Conservation (phyloP, 1,140 invertebrate species). For the Plectrocnemia conspersa region DNA sequence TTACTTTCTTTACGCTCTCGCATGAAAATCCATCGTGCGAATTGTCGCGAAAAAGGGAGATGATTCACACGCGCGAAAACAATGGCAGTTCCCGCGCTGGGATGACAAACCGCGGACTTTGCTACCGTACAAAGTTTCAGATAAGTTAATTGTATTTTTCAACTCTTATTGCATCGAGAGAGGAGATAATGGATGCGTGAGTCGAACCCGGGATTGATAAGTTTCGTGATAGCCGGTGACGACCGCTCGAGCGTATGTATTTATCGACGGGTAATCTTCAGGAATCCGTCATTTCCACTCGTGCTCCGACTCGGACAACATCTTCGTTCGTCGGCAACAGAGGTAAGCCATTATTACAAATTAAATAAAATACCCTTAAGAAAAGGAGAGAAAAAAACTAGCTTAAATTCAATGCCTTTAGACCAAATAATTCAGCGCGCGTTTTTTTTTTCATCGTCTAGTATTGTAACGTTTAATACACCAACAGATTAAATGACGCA, state of each 20-base stretch:
- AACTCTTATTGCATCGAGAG: not conserved
- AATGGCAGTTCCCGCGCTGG: not conserved
- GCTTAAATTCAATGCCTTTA: not conserved
- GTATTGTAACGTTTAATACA: slow-evolving; percentile 3
- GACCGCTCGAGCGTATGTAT: slow-evolving; percentile 13
- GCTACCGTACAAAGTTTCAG: slow-evolving; percentile 17
- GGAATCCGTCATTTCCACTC: slow-evolving; percentile 23
- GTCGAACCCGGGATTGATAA: slow-evolving; percentile 5
- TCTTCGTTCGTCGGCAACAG: not conserved
- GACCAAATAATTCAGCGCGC: not conserved
- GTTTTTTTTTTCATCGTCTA: not conserved
- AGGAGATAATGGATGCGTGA: not conserved
- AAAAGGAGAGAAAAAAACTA: not conserved
- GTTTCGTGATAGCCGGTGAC: slow-evolving; percentile 6
- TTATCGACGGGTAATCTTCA: slow-evolving; percentile 27
- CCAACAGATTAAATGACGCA: not conserved
- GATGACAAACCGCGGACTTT: slow-evolving; percentile 17
- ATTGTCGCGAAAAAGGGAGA: no score
- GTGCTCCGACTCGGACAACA: slow-evolving; percentile 21
- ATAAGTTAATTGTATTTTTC: slow-evolving; percentile 19
- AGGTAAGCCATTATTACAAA: slow-evolving; percentile 10
- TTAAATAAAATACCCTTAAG: not conserved
- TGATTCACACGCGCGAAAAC: no score
- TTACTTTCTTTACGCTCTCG: no score
- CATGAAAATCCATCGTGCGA: no score